A percentile compares a stretch with the other conserved stretches of the same genome.
These are phyloP conservation scores for Cheilosia scutellata DNA, from an alignment of 2,888 invertebrate genomes.

Conservation along the genomic window DNA sequence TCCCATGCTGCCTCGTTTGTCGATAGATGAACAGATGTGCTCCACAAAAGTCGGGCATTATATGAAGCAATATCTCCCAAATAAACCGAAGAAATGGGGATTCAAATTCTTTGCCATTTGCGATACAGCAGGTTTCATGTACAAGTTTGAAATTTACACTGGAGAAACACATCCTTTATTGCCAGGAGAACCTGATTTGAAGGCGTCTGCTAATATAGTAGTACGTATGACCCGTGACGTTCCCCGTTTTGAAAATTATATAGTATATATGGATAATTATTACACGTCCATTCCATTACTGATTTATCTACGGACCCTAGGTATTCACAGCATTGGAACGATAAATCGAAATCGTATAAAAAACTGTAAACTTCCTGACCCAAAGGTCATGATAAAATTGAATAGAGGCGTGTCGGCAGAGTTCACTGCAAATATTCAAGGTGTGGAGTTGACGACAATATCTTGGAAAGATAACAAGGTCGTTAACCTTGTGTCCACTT, in stretches of 20 bases:
- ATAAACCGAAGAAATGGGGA: slow-evolving; percentile 77
- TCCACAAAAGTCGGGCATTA: slow-evolving; percentile 52
- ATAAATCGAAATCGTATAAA: slow-evolving; percentile 49
- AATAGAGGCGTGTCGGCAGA: slow-evolving; percentile 41
- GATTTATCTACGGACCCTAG: slow-evolving; percentile 46
- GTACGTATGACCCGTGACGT: slow-evolving; percentile 63
- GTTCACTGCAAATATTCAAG: slow-evolving; percentile 37
- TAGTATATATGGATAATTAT: slow-evolving; percentile 41
- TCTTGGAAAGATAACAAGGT: slow-evolving; percentile 41
- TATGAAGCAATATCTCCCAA: slow-evolving; percentile 60
- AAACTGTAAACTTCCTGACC: slow-evolving; percentile 54
- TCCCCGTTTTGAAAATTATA: slow-evolving; percentile 49
- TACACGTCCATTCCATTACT: slow-evolving; percentile 36
- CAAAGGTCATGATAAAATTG: slow-evolving; percentile 58
- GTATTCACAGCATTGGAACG: slow-evolving; percentile 49
- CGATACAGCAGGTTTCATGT: slow-evolving; percentile 73
- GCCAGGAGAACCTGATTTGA: slow-evolving; percentile 60
- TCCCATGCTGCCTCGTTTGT: slow-evolving; percentile 49
- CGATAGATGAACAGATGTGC: slow-evolving; percentile 50
- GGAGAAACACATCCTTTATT: slow-evolving; percentile 67
- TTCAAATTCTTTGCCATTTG: slow-evolving; percentile 75
- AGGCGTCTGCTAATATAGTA: slow-evolving; percentile 74
- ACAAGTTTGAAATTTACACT: slow-evolving; percentile 75
- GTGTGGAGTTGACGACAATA: slow-evolving; percentile 35
- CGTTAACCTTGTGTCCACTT: slow-evolving; percentile 28